Evolutionary conservation across 2,113 vertebrate genomes (phyloP).

Genomic region (Odontesthes bonariensis): DNA sequence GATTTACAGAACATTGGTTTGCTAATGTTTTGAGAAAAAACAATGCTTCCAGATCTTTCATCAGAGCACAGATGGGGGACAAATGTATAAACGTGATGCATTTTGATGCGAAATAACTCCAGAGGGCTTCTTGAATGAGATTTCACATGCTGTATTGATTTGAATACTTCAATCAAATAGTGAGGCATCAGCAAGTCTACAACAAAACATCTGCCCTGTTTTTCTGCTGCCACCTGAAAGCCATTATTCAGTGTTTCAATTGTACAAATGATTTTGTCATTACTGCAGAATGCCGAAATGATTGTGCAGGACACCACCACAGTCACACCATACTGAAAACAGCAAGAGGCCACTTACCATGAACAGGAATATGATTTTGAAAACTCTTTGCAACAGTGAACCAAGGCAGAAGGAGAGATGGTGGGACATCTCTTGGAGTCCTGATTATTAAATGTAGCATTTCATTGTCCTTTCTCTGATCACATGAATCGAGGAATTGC

Average conservation of each 20-base stretch:
- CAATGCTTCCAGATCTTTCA: not conserved
- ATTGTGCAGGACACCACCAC: not conserved
- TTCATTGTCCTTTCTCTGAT: not conserved
- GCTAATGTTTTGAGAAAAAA: no score
- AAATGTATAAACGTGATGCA: not conserved
- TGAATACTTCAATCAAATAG: not conserved
- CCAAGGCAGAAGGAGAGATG: not conserved
- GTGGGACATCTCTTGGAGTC: not conserved
- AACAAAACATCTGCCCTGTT: not conserved
- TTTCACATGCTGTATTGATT: no score
- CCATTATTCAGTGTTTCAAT: not conserved
- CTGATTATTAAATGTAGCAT: constrained; percentile 25
- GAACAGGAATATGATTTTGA: constrained; percentile 14
- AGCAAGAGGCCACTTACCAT: not conserved
- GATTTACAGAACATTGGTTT: no score
- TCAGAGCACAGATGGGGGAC: not conserved
- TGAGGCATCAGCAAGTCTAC: not conserved
- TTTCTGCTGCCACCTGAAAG: not conserved
- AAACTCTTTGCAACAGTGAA: not conserved
- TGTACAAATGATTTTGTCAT: not conserved
- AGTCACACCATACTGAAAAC: constrained; percentile 17
- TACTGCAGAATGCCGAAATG: constrained; percentile 6
- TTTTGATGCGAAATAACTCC: not conserved
- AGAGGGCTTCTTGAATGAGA: no score
- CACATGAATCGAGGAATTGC: not conserved